phyloP scores from a whole-genome alignment of 2,113 vertebrate genomes.

The Holacanthus passer region DNA sequence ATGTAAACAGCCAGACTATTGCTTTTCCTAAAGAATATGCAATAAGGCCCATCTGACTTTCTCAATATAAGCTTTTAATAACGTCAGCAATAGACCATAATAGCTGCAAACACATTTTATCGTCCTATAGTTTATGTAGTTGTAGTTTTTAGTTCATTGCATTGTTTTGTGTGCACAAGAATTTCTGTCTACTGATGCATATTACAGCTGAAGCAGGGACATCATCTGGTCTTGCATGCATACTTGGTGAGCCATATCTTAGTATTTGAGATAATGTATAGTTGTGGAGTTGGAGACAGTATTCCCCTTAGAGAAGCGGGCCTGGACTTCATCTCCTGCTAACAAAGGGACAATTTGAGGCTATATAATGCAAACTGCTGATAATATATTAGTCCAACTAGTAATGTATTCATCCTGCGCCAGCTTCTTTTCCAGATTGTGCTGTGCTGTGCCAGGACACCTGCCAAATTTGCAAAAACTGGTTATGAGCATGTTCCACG shows the following conservation, averaged over 20 bases:
- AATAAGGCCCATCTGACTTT: background rate
- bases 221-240: background rate
- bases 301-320: background rate
- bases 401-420: slow-evolving; percentile 29
- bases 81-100: background rate
- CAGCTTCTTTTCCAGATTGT: slow-evolving; percentile 6
- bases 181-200: background rate
- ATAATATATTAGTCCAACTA: background rate
- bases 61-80: background rate
- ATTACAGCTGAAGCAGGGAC: background rate
- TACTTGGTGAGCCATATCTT: background rate
- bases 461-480: slow-evolving; percentile 1
- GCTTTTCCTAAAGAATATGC: background rate
- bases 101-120: background rate
- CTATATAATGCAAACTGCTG: slow-evolving; percentile 20
- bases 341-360: slow-evolving; percentile 1
- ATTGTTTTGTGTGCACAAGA: background rate
- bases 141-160: background rate
- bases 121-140: background rate
- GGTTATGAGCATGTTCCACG: background rate
- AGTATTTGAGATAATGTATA: slow-evolving; percentile 10
- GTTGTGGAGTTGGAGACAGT: background rate
- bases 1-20: background rate
- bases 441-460: background rate
- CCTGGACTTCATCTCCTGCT: background rate